Evolutionary conservation across 2,888 invertebrate genomes (phyloP).

Genomic region (Leptura quadrifasciata): DNA sequence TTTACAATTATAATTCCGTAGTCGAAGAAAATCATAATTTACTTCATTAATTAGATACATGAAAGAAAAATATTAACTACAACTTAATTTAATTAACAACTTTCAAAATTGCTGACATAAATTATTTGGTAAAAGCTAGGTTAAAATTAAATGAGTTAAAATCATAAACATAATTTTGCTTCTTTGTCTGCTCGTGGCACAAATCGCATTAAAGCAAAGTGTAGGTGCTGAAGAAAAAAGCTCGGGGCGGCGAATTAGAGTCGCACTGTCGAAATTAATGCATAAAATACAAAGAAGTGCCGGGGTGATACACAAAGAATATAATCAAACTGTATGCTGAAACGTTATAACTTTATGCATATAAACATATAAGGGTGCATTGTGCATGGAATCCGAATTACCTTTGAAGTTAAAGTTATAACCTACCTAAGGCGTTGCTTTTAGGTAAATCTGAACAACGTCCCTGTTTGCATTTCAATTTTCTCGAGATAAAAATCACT

Average conservation of each 20-base stretch:
- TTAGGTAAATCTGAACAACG: constrained; percentile 58
- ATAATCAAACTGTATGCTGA: constrained; percentile 35
- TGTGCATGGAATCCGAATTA: constrained; percentile 46
- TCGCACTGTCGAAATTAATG: neutral
- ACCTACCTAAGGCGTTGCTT: constrained; percentile 53
- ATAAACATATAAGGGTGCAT: constrained; percentile 44
- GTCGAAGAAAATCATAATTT: too few species aligned
- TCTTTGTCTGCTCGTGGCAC: neutral
- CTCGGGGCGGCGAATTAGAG: neutral
- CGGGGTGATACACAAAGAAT: constrained; percentile 36
- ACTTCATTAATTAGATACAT: too few species aligned
- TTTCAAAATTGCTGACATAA: too few species aligned
- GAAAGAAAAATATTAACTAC: too few species aligned
- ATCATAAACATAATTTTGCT: too few species aligned
- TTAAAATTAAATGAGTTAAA: too few species aligned
- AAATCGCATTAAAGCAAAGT: neutral
- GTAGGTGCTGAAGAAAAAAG: neutral
- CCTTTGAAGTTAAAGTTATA: constrained; percentile 45
- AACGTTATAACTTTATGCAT: constrained; percentile 44
- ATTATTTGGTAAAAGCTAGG: too few species aligned
- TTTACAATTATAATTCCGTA: too few species aligned
- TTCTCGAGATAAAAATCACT: constrained; percentile 52
- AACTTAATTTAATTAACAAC: too few species aligned
- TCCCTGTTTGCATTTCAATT: constrained; percentile 61
- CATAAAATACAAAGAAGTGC: neutral